These are phyloP conservation scores for Galerucella nymphaeae DNA, from an alignment of 2,888 invertebrate genomes.

Conservation along the genomic window DNA sequence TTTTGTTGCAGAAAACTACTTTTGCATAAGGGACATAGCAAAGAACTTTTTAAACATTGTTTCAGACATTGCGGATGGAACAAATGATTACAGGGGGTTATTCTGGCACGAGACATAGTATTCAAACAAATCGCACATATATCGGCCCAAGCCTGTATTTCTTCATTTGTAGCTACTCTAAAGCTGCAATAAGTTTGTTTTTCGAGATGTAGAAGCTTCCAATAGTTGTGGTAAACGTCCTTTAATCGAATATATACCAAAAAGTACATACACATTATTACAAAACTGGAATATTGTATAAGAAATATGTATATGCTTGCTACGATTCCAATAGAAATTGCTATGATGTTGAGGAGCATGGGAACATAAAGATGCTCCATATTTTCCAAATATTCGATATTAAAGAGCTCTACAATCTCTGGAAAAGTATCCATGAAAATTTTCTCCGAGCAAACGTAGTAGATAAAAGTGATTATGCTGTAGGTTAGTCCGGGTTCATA, in stretches of 20 bases:
- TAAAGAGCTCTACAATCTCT: constrained; percentile 68
- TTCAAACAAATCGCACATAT: constrained; percentile 83
- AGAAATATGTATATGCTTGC: constrained; percentile 46
- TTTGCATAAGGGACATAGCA: constrained; percentile 82
- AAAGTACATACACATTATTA: constrained; percentile 58
- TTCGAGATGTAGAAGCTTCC: constrained; percentile 56
- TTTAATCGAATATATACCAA: constrained; percentile 60
- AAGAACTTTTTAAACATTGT: constrained; percentile 75
- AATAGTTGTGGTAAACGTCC: constrained; percentile 59
- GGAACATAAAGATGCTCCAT: constrained; percentile 78
- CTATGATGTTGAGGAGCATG: constrained; percentile 70
- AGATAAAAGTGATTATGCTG: constrained; percentile 72
- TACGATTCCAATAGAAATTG: constrained; percentile 61
- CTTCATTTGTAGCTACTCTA: constrained; percentile 71
- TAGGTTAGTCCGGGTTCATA: constrained; percentile 75
- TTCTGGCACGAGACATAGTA: constrained; percentile 75
- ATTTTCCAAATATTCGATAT: constrained; percentile 73
- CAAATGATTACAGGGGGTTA: constrained; percentile 83
- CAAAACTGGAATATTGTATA: constrained; percentile 51
- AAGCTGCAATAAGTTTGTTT: constrained; percentile 58
- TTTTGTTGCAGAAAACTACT: constrained; percentile 55
- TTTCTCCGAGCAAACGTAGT: constrained; percentile 78
- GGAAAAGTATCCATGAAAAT: constrained; percentile 75
- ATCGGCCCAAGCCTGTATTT: constrained; percentile 76
- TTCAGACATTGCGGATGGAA: constrained; percentile 83